These are phyloP conservation scores for Melipona quadrifasciata DNA, from an alignment of 1,140 invertebrate species.

Conservation along the genomic window DNA sequence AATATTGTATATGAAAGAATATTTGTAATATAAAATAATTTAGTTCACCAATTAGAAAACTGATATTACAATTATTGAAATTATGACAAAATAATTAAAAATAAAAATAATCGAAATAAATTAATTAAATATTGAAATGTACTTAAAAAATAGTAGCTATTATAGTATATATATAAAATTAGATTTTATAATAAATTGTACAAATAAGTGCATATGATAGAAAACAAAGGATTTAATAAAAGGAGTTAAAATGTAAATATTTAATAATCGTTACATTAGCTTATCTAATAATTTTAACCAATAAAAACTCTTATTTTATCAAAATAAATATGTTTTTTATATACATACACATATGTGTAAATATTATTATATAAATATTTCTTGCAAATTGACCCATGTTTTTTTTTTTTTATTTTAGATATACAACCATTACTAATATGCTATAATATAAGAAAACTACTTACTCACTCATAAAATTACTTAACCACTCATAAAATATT, in stretches of 20 bases:
- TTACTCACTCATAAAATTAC: too few species aligned
- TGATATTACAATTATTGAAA: too few species aligned
- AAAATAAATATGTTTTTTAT: background rate
- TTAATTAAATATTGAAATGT: background rate
- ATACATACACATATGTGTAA: background rate
- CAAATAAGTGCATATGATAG: background rate
- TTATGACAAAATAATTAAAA: background rate
- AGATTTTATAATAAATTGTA: background rate
- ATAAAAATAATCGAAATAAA: background rate
- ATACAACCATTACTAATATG: background rate
- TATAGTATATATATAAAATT: background rate
- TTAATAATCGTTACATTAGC: background rate
- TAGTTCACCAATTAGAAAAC: background rate
- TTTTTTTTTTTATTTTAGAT: background rate
- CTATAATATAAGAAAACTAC: background rate
- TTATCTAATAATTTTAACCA: background rate
- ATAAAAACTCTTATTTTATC: background rate
- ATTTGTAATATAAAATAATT: background rate
- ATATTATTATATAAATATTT: background rate
- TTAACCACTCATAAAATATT: background rate
- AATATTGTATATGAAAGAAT: background rate
- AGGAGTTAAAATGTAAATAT: background rate
- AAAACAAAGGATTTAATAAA: background rate
- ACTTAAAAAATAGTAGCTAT: background rate
- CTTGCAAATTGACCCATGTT: background rate